Conservation (phyloP, 2,888 invertebrate genomes). For the Apamea epomidion region DNA sequence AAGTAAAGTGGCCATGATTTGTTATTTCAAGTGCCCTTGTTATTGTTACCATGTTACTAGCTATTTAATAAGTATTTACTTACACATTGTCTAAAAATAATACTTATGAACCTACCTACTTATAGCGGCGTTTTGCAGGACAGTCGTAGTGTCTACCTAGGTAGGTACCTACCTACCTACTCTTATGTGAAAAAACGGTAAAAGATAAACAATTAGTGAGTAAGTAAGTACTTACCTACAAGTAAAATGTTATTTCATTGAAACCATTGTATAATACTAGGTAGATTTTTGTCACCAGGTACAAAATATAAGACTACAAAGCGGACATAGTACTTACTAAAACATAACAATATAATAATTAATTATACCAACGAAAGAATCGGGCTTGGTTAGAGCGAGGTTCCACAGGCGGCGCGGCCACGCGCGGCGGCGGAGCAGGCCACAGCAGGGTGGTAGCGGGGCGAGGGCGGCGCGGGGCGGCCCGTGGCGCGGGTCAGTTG, state of each 20-base stretch:
- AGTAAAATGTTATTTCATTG: neutral
- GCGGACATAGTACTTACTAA: conserved; percentile 17
- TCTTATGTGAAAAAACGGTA: neutral
- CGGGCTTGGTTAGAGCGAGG: conserved; percentile 45
- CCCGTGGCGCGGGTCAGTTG: conserved; percentile 88
- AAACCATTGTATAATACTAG: neutral
- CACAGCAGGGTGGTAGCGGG: conserved; percentile 47
- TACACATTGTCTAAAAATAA: neutral
- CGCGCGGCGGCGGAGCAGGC: conserved; percentile 49
- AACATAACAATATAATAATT: conserved; percentile 29
- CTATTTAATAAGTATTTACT: neutral
- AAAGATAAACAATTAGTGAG: neutral
- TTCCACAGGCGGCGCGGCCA: conserved; percentile 51
- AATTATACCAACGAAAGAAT: conserved; percentile 47
- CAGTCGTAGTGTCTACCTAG: neutral
- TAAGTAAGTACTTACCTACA: neutral
- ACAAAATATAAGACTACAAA: neutral
- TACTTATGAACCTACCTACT: neutral
- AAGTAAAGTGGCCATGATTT: neutral
- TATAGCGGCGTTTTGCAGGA: neutral
- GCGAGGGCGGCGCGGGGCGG: conserved; percentile 68
- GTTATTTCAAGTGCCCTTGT: neutral
- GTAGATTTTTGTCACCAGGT: neutral
- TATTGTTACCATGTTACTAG: neutral
- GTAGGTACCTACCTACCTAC: neutral